These are phyloP conservation scores for Eupithecia centaureata DNA, from an alignment of 2,888 invertebrate species.

Conservation along the genomic window DNA sequence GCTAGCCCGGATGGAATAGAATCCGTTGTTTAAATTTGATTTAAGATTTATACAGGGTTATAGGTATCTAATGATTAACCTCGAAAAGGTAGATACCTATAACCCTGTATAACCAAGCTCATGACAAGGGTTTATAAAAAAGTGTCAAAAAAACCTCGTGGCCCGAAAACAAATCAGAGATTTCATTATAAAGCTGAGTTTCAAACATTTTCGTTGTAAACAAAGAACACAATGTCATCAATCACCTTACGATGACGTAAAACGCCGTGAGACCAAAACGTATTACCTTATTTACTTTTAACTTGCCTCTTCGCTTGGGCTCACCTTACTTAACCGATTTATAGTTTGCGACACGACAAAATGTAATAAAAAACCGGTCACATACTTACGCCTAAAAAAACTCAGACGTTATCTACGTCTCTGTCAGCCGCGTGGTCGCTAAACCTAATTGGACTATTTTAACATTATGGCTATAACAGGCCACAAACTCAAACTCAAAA, in stretches of 20 bases:
- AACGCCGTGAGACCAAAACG: slow-evolving; percentile 29
- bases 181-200: background rate
- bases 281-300: slow-evolving; percentile 38
- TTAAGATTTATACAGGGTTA: background rate
- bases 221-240: slow-evolving; percentile 25
- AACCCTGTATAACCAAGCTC: background rate
- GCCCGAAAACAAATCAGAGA: background rate
- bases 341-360: background rate
- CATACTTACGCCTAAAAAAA: background rate
- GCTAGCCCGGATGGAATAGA: background rate
- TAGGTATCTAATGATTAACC: too few species aligned
- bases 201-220: background rate
- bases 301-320: slow-evolving; percentile 27
- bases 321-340: slow-evolving; percentile 1
- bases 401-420: too few species aligned
- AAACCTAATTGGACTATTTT: too few species aligned
- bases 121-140: background rate
- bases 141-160: background rate
- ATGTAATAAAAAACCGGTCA: background rate
- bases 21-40: background rate
- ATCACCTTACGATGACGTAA: slow-evolving; percentile 23
- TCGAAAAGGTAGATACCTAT: too few species aligned
- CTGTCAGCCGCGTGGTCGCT: too few species aligned
- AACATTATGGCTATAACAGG: too few species aligned
- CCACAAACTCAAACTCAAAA: too few species aligned